These are phyloP conservation scores for Ephestia elutella DNA, from an alignment of 1,140 invertebrate genomes.

Conservation along the genomic window DNA sequence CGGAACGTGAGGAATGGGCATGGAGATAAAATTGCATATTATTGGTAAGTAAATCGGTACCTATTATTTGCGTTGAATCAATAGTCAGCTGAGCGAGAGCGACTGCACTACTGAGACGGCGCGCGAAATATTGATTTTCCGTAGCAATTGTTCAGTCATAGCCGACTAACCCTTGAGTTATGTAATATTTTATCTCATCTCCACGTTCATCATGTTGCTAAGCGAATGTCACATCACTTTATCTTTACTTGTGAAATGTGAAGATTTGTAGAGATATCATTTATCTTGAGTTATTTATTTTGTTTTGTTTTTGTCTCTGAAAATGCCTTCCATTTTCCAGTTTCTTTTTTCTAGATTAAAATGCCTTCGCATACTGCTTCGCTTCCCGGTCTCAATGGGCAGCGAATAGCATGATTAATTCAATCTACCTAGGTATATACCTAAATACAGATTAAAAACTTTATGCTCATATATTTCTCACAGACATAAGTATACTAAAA, in stretches of 20 bases:
- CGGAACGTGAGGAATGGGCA: conserved; percentile 89
- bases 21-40: conserved; percentile 94
- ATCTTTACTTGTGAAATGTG: not conserved
- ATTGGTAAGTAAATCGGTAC: conserved; percentile 83
- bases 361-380: too few relatives aligned
- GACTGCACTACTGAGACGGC: conserved; percentile 54
- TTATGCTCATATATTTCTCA: too few relatives aligned
- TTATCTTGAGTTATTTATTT: not conserved
- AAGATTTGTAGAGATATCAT: not conserved
- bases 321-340: too few relatives aligned
- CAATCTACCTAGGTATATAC: too few relatives aligned
- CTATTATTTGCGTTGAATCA: conserved; percentile 37
- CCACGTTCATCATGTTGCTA: conserved; percentile 1
- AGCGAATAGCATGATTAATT: too few relatives aligned
- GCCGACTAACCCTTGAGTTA: conserved; percentile 16
- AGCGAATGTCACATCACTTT: not conserved
- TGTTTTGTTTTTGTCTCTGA: too few relatives aligned
- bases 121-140: conserved; percentile 67
- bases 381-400: too few relatives aligned
- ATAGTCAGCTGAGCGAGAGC: conserved; percentile 63
- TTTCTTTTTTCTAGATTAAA: too few relatives aligned
- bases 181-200: conserved; percentile 20
- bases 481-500: too few relatives aligned
- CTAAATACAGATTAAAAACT: too few relatives aligned
- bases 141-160: conserved; percentile 7